Base-by-base conservation (phyloP, 1,140 invertebrate species). In the Holotrichia oblita region DNA sequence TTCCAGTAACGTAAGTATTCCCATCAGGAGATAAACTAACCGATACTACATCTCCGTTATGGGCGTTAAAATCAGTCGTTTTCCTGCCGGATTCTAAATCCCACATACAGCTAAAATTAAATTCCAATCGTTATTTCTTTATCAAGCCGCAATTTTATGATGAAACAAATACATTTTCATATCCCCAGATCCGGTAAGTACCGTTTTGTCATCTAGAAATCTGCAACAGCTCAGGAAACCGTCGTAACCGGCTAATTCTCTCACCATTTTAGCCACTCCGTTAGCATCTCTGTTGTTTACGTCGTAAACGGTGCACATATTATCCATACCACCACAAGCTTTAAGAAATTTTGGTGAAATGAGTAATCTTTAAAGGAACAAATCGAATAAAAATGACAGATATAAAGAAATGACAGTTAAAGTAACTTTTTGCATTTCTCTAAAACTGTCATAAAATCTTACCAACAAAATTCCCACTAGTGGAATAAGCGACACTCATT, bases 311-410 rank as follows among this genome's bases (percentile, higher is more conserved):
- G 96, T 97, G 83, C 95, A 96, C 93, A 96, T 95, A 86, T 98
- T 97, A 86, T 98, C 96, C 96, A 98, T 97, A 40, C 96, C 96
- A 40, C 96, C 96, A 82, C 95, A 97, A 48, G 95, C 96, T 89
- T 88, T 17, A 83, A 34, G 27, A 34, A 34, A 34, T 34, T 85
- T 80, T 61, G 14, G 4, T 4, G 3, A 10, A 8, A 7, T n/a
- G n/a, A n/a, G n/a, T n/a, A n/a, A n/a, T 34, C 4, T 72, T 14
- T 7, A 10, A 22, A 6, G 17, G 17, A 69, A 10, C 6, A 17
- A 69, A 17, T 69, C 10, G 61, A 69, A 24, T n/a, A n/a, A n/a
- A n/a, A n/a, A n/a, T n/a, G n/a, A n/a, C n/a, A n/a, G n/a, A n/a
- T n/a, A n/a, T n/a, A 48, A 48, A 9, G 1, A 9, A 9, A 48